These are phyloP conservation scores for Nettapus auritus DNA, from an alignment of 2,113 vertebrate genomes.

Conservation along the genomic window DNA sequence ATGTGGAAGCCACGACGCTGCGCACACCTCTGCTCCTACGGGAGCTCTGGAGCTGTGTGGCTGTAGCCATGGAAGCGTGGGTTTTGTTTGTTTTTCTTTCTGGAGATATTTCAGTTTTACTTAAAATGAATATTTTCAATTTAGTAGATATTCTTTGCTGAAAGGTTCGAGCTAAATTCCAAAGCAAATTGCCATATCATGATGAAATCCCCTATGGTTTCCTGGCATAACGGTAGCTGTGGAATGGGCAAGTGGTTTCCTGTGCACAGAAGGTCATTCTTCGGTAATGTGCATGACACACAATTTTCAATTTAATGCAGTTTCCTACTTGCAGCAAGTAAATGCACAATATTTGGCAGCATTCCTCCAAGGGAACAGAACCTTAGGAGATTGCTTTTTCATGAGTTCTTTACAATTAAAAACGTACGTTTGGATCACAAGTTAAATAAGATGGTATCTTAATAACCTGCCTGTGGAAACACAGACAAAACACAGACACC, in stretches of 20 bases:
- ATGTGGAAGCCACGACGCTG: accelerated
- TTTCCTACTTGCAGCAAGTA: not conserved
- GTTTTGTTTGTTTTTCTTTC: not conserved
- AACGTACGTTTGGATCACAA: not conserved
- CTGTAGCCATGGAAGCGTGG: not conserved
- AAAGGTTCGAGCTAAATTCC: not conserved
- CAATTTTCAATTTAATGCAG: not conserved
- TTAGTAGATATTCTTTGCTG: not conserved
- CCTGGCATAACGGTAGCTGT: not conserved
- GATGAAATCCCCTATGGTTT: not conserved
- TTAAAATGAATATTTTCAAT: not conserved
- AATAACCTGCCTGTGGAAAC: not conserved
- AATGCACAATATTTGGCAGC: not conserved
- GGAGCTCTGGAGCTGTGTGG: not conserved
- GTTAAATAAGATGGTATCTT: not conserved
- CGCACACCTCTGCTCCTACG: accelerated
- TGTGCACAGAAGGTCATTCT: not conserved
- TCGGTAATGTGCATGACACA: not conserved
- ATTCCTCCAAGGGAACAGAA: not conserved
- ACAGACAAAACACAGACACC: too few species aligned
- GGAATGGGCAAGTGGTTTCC: not conserved
- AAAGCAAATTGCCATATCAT: not conserved
- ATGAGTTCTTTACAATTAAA: not conserved
- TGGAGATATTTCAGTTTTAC: not conserved
- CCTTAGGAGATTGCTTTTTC: not conserved